A percentile compares a stretch with the other conserved stretches of the same genome.
phyloP scores from a whole-genome alignment of 2,888 invertebrate genomes.

The Tiliacea citrago region DNA sequence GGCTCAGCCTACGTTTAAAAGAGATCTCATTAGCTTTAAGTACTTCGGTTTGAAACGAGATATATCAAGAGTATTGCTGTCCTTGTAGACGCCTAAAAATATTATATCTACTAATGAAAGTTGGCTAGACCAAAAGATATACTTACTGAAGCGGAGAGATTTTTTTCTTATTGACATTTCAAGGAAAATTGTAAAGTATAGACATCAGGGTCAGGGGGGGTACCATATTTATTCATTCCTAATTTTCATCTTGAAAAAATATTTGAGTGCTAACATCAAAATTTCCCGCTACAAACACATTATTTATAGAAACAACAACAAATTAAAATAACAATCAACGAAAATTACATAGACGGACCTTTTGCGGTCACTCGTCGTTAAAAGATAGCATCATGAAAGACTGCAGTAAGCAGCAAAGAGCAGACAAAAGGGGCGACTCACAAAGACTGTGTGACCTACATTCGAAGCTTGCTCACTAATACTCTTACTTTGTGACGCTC shows the following conservation, averaged over 20 bases:
- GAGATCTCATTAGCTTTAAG: conserved; percentile 13
- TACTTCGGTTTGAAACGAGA: conserved; percentile 7
- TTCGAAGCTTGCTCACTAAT: conserved; percentile 77
- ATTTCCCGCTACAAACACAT: neutral
- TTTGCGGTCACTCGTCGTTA: conserved; percentile 75
- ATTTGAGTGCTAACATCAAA: neutral
- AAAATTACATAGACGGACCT: conserved; percentile 69
- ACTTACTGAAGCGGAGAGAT: neutral
- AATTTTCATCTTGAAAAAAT: neutral
- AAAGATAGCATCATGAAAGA: conserved; percentile 76
- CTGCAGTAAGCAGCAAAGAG: conserved; percentile 77
- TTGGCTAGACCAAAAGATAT: neutral
- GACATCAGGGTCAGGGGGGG: neutral
- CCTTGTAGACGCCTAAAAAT: neutral
- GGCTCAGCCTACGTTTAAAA: neutral
- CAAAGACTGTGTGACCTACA: conserved; percentile 85
- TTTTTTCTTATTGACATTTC: neutral
- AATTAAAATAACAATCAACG: conserved; percentile 64
- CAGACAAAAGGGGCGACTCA: conserved; percentile 81
- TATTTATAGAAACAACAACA: conserved; percentile 16
- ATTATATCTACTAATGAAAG: neutral
- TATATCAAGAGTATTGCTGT: neutral
- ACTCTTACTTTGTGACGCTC: conserved; percentile 81
- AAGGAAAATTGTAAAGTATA: neutral
- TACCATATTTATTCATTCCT: neutral